Base-by-base conservation (phyloP, 2,888 invertebrate genomes). In the Drosophila planitibia region DNA sequence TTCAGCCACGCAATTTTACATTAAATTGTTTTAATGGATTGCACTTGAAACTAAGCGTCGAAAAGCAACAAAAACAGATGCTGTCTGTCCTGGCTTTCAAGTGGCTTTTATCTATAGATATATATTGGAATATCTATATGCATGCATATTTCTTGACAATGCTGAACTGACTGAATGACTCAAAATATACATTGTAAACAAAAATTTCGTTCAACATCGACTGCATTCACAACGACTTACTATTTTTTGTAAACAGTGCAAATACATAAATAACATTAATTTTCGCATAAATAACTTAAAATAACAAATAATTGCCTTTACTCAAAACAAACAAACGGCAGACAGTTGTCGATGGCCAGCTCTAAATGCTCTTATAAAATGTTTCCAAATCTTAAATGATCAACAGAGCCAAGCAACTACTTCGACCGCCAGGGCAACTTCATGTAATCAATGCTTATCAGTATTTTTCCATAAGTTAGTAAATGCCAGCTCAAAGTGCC, bases 21-120 rank as follows among this genome's bases (percentile, higher is more conserved):
- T 78, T 70, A 82, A 82, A 82, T 84, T 73, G 79, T 66, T 66
- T 81, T 76, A 84, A 79, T 84, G 75, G 67, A 79, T 70, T 70
- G 72, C 76, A 53, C 73, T 83, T 65, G 55, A 77, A 75, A 47
- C 44, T 57, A 49, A 64, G 49, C 59, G 65, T 41, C 47, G 51
- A 74, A 68, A 25, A 58, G 35, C 62, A 60, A 58, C 58, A 66
- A 69, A 58, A 76, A 33, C 62, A 68, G 55, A 52, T 66, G 47
- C 52, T 62, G 60, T 41, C 63, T 55, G 63, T 37, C 9, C 33
- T 9, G 22, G 22, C 53, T 52, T 30, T 22, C 16, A 59, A 68
- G 60, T 51, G 55, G 32, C n/a, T 12, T 30, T 25, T 25, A 37
- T 25, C 30, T 37, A 44, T 25, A 35, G 7, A 32, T 19, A 39